Percentiles rank a stretch among this genome's conserved stretches.
Evolutionary conservation across 1,140 invertebrate species (phyloP).

Genomic region (Zaprionus ghesquierei): DNA sequence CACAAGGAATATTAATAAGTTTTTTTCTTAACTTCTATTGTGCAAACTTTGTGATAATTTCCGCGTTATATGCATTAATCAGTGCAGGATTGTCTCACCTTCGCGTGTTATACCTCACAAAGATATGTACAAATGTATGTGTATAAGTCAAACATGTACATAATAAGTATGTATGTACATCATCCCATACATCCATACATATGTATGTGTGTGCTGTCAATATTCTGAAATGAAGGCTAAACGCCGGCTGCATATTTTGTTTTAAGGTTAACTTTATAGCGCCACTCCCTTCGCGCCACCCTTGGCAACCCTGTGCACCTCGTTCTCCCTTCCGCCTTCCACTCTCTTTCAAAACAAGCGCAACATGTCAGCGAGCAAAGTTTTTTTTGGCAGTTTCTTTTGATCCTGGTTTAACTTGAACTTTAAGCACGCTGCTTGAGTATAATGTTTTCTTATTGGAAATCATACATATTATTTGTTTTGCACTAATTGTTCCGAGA

Average conservation of each 20-base stretch:
- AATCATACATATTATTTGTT: neutral
- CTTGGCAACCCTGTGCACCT: neutral
- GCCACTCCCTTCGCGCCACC: neutral
- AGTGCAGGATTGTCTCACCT: neutral
- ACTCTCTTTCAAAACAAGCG: constrained; percentile 7
- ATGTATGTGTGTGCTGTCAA: neutral
- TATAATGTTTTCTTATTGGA: constrained; percentile 2
- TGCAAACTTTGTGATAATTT: neutral
- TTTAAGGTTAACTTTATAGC: constrained; percentile 15
- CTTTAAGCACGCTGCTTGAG: neutral
- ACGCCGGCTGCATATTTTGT: constrained; percentile 33
- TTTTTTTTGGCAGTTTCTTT: neutral
- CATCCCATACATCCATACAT: neutral
- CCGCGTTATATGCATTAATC: neutral
- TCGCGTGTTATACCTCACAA: neutral
- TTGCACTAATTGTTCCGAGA: constrained; percentile 9
- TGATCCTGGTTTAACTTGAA: neutral
- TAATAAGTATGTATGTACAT: neutral
- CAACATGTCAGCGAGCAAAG: constrained; percentile 32
- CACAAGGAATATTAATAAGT: neutral
- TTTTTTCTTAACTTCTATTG: no score
- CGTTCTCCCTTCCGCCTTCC: neutral
- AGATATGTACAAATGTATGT: neutral
- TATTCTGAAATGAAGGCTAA: constrained; percentile 32
- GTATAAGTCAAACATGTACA: no score